Percentiles rank a stretch among this genome's conserved stretches.
These are phyloP conservation scores for Thyatira batis DNA, from an alignment of 2,888 invertebrate species.

Conservation along the genomic window DNA sequence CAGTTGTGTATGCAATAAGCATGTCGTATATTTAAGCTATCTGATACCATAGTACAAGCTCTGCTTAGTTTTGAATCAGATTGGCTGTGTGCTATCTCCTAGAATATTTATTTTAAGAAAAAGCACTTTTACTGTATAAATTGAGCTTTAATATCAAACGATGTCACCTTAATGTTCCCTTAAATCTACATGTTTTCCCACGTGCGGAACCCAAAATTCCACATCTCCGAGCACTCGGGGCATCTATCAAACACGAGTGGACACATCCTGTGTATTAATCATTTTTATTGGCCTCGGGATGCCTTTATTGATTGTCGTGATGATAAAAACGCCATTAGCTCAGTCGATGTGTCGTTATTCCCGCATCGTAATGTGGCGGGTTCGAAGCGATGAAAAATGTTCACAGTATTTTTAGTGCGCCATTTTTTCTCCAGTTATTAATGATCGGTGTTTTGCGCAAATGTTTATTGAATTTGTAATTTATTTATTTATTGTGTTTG, in stretches of 20 bases:
- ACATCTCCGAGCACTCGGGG: slow-evolving; percentile 6
- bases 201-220: neutral
- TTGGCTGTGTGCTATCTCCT: too few relatives aligned
- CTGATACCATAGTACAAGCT: too few relatives aligned
- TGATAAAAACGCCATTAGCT: slow-evolving; percentile 68
- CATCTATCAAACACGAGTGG: slow-evolving; percentile 59
- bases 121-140: too few relatives aligned
- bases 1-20: too few relatives aligned
- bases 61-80: too few relatives aligned
- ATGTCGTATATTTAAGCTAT: too few relatives aligned
- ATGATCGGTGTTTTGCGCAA: slow-evolving; percentile 17
- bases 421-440: slow-evolving; percentile 18
- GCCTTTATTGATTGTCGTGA: slow-evolving; percentile 62
- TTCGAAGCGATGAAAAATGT: slow-evolving; percentile 25
- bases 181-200: neutral
- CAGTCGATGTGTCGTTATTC: slow-evolving; percentile 32
- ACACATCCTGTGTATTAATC: slow-evolving; percentile 60
- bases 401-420: slow-evolving; percentile 12
- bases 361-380: slow-evolving; percentile 27
- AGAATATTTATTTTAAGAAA: too few relatives aligned
- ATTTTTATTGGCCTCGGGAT: slow-evolving; percentile 66
- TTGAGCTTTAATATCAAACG: too few relatives aligned
- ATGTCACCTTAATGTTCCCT: neutral
- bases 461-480: slow-evolving; percentile 17
- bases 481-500: neutral